Evolutionary conservation across 2,888 invertebrate species (phyloP), one percentile per base, ranked within the genome.

Genomic region (Actias luna): DNA sequence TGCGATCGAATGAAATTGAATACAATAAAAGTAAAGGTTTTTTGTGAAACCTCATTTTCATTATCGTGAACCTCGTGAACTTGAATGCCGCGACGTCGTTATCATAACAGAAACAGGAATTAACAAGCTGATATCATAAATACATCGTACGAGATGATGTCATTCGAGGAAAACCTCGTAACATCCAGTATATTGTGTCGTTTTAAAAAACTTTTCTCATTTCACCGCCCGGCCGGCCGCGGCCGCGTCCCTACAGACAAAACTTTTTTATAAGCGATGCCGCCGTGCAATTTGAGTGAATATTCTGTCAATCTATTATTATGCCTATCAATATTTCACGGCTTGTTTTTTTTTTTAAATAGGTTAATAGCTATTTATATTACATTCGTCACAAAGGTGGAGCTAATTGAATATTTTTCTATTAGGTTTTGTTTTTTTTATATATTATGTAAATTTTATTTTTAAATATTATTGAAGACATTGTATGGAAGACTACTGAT

Each of bases 131-230:
- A 42, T 39, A 57, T 42, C 55, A 61, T 39, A 61, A 58, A 42
- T 58, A 31, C 57, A 57, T 5, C 57, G 42, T 42, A 42, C 42
- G 42, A 58, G 57, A 61, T 36, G 57, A 61, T n/a, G n/a, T n/a
- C 57, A 61, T 55, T 61, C 61, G 31, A 39, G 29, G 33, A 58
- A 16, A 61, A 58, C 16, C 61, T 59, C 42, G n/a, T 35, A 63
- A 5, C 31, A 25, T 31, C 59, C 58, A 59, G 63, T 75, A 70
- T 68, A 81, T 80, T 83, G 82, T 83, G 84, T 82, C 77, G 79
- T 76, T 84, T 82, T 67, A 74, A 80, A 78, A 79, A 88, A 89
- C 82, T 89, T 88, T 88, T 88, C 84, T 86, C 86, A 89, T 88
- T 85, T 87, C 79, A 77, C 71, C 67, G 29, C 77, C 71, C 67